These are phyloP conservation scores for Ostrea denselamellosa DNA, from an alignment of 1,140 invertebrate species.

Conservation along the genomic window DNA sequence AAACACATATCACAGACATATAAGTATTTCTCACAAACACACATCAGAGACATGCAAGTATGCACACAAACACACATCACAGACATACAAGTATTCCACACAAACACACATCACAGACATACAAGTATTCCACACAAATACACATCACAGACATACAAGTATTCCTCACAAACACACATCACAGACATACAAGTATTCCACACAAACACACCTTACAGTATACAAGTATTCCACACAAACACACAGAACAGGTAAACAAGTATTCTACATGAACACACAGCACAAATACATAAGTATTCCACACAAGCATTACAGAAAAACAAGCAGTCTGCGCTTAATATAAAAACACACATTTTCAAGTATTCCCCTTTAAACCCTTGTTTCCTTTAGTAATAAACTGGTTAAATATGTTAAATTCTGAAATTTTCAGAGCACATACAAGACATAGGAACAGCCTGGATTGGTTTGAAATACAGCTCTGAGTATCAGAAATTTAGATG, in stretches of 20 bases:
- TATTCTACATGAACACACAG: not conserved
- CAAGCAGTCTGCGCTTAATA: no score
- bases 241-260: not conserved
- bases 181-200: not conserved
- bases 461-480: constrained; percentile 52
- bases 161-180: not conserved
- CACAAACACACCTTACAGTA: not conserved
- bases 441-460: constrained; percentile 52
- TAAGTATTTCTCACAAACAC: no score
- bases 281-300: no score
- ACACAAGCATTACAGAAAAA: no score
- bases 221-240: not conserved
- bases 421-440: constrained; percentile 48
- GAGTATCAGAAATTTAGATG: constrained; percentile 35
- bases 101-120: not conserved
- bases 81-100: not conserved
- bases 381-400: not conserved
- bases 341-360: no score
- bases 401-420: not conserved
- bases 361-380: no score
- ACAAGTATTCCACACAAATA: no score
- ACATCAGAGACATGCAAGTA: no score
- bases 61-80: not conserved
- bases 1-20: no score
- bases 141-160: not conserved